Evolutionary conservation across 2,113 vertebrate species (phyloP).

Genomic region (Odontophorus gujanensis): DNA sequence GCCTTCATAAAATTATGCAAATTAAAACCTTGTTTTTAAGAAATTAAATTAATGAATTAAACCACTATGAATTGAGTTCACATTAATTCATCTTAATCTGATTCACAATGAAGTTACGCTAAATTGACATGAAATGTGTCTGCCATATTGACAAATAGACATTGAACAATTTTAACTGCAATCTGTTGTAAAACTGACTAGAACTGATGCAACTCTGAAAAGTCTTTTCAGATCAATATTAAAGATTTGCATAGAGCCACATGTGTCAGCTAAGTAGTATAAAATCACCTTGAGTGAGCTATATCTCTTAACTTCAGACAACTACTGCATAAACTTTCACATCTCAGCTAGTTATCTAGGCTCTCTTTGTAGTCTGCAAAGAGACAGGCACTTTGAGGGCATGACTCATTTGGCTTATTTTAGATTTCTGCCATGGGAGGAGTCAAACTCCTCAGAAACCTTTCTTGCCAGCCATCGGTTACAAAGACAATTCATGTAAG

Average conservation of each 20-base stretch:
- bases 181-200: not conserved
- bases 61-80: not conserved
- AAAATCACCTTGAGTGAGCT: not conserved
- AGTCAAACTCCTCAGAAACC: not conserved
- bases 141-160: not conserved
- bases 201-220: not conserved
- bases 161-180: not conserved
- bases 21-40: not conserved
- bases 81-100: not conserved
- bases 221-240: not conserved
- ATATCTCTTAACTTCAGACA: not conserved
- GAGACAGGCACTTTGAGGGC: not conserved
- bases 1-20: not conserved
- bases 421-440: not conserved
- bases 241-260: not conserved
- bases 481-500: not conserved
- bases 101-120: not conserved
- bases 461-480: not conserved
- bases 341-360: constrained; percentile 2
- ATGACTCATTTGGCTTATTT: constrained; percentile 40
- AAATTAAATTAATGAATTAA: not conserved
- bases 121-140: not conserved
- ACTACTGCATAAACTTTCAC: not conserved
- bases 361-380: not conserved
- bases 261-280: not conserved